Evolutionary conservation across 2,888 invertebrate genomes (phyloP).

Genomic region (Campopleginae sp.): DNA sequence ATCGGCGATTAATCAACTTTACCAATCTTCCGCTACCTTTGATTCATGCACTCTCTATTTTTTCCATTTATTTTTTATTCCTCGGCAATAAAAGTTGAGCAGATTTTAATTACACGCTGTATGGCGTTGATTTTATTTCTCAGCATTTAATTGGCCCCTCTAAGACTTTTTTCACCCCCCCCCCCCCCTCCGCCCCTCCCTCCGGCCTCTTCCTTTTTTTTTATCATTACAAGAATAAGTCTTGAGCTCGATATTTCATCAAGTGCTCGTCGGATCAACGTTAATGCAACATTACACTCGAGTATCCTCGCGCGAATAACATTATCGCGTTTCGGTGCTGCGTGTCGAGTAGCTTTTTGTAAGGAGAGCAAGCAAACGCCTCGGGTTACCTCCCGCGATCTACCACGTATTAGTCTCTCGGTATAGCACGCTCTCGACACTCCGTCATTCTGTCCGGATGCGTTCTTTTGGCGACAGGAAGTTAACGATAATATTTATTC

Average conservation of each 20-base stretch:
- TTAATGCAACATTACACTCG: slow-evolving; percentile 3
- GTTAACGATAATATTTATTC: slow-evolving; percentile 61
- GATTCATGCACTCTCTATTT: neutral
- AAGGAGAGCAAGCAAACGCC: slow-evolving; percentile 25
- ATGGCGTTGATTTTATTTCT: neutral
- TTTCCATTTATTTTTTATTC: neutral
- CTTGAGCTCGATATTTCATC: neutral
- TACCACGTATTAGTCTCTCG: slow-evolving; percentile 50
- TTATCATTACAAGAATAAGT: neutral
- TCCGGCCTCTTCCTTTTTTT: too few species aligned
- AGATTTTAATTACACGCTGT: neutral
- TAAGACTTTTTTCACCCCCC: neutral
- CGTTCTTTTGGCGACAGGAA: slow-evolving; percentile 63
- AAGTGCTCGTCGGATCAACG: neutral
- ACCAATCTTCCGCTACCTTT: slow-evolving; percentile 6
- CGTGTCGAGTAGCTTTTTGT: slow-evolving; percentile 30
- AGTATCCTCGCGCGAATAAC: neutral
- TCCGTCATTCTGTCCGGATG: slow-evolving; percentile 64
- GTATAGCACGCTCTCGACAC: slow-evolving; percentile 25
- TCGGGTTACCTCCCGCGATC: slow-evolving; percentile 62
- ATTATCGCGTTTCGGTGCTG: slow-evolving; percentile 37
- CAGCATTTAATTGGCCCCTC: neutral
- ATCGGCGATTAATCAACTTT: slow-evolving; percentile 5
- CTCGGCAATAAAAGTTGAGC: neutral
- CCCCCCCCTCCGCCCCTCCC: too few species aligned